Evolutionary conservation across 2,113 vertebrate genomes (phyloP).

Genomic region (Brachypteracias leptosomus): DNA sequence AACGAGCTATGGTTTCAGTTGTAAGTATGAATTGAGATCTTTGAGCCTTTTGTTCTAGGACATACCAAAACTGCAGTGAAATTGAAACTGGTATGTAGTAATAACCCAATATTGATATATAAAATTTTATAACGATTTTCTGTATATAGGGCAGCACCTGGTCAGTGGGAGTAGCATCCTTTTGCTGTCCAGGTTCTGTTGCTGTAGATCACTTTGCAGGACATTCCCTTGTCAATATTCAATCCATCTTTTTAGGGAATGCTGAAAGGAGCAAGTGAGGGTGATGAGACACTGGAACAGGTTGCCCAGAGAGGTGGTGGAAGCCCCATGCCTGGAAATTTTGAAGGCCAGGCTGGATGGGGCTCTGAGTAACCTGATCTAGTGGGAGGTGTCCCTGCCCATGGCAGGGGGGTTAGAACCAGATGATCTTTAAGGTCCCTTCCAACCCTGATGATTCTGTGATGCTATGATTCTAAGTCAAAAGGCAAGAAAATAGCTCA

Average conservation of each 20-base stretch:
- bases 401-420: too few species aligned
- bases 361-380: too few species aligned
- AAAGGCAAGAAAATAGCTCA: background rate
- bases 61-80: background rate
- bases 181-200: background rate
- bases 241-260: background rate
- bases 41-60: background rate
- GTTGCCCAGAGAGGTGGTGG: too few species aligned
- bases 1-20: background rate
- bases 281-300: too few species aligned
- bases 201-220: background rate
- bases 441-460: too few species aligned
- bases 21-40: background rate
- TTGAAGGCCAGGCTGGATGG: too few species aligned
- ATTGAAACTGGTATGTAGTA: background rate
- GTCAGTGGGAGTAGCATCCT: background rate
- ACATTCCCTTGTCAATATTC: background rate
- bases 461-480: too few species aligned
- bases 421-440: too few species aligned
- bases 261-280: background rate
- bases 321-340: too few species aligned
- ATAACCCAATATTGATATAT: background rate
- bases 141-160: background rate
- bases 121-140: background rate
- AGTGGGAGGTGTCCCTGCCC: too few species aligned